These are phyloP conservation scores for Pempheris klunzingeri DNA, from an alignment of 2,797 vertebrate species.

Conservation along the genomic window DNA sequence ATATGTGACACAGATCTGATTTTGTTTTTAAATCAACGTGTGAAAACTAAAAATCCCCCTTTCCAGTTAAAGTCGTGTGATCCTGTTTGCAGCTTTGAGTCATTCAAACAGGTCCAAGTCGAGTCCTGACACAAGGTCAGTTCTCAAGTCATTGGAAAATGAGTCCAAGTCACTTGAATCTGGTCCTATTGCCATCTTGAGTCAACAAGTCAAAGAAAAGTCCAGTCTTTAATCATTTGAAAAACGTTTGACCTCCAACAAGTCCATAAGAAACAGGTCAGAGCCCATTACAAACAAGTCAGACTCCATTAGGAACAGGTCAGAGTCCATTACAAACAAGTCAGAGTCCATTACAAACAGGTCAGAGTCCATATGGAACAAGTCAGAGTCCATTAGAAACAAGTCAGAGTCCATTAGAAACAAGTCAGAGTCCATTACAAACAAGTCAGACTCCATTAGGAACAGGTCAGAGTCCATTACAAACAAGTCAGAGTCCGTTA, in stretches of 20 bases:
- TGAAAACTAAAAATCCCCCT: background rate
- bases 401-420: too few species aligned
- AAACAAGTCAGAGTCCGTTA: too few species aligned
- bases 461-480: too few species aligned
- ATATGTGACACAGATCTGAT: constrained; percentile 27
- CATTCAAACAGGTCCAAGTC: background rate
- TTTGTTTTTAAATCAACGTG: background rate
- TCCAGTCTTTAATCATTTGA: background rate
- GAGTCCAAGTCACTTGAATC: background rate
- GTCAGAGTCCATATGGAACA: too few species aligned
- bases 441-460: too few species aligned
- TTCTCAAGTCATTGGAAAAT: background rate
- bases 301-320: background rate
- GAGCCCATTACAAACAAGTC: background rate
- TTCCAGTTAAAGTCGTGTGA: background rate
- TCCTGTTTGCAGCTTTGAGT: background rate
- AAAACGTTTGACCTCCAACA: background rate
- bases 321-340: too few species aligned
- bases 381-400: too few species aligned
- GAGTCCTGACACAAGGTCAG: background rate
- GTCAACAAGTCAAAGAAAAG: too few species aligned
- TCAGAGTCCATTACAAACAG: too few species aligned
- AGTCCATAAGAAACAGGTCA: too few species aligned
- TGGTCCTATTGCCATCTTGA: background rate
- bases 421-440: too few species aligned